phyloP scores from a whole-genome alignment of 2,113 vertebrate species.

The Poicephalus meyeri region DNA sequence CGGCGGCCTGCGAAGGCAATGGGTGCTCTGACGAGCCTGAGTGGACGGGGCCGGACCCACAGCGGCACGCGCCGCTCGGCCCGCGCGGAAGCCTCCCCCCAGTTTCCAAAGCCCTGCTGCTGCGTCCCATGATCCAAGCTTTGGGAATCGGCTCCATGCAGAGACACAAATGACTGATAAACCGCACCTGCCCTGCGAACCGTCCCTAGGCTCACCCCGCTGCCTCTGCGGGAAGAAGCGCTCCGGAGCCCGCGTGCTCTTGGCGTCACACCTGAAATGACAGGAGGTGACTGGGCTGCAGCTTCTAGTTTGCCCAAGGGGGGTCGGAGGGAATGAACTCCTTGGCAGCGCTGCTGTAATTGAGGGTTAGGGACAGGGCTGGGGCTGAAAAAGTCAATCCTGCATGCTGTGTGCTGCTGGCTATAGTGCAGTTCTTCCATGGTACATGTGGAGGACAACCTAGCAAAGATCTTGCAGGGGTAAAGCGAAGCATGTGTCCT shows the following conservation, averaged over 20 bases:
- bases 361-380: neutral
- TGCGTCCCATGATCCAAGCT: neutral
- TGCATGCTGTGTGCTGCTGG: neutral
- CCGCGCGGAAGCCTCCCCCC: neutral
- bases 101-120: neutral
- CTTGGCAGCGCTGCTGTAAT: neutral
- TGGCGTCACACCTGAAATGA: neutral
- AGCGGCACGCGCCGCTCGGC: accelerated
- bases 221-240: accelerated
- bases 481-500: neutral
- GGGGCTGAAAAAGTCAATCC: neutral
- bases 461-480: neutral
- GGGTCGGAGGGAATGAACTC: accelerated
- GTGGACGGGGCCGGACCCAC: neutral
- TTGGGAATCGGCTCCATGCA: neutral
- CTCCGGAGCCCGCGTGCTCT: accelerated
- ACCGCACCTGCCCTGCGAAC: neutral
- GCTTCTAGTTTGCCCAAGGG: neutral
- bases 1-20: neutral
- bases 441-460: accelerated
- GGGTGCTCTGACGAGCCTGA: neutral
- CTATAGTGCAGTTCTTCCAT: neutral
- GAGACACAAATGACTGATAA: neutral
- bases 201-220: neutral
- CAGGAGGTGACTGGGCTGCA: neutral